Evolutionary conservation across 1,140 invertebrate species (phyloP).

Genomic region (Colletes gigas): DNA sequence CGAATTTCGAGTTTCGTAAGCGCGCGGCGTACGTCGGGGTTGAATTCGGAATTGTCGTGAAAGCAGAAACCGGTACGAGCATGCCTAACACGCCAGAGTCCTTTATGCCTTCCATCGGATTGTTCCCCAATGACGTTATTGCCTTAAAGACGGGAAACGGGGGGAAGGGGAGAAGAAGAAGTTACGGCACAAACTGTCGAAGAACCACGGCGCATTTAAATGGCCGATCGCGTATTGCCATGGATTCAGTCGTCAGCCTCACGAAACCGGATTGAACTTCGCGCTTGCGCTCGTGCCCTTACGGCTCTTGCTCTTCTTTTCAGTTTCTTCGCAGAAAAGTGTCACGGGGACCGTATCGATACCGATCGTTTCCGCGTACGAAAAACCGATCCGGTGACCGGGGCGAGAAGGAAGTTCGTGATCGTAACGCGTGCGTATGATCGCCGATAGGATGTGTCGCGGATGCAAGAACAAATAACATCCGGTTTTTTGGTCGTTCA

Average conservation of each 20-base stretch:
- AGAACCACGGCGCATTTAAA: conserved; percentile 66
- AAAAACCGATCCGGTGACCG: too few species aligned
- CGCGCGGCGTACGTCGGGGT: background rate
- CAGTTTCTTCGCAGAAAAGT: background rate
- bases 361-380: background rate
- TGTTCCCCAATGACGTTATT: conserved; percentile 42
- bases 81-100: background rate
- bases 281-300: background rate
- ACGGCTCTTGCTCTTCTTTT: background rate
- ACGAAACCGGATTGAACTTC: conserved; percentile 44
- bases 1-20: background rate
- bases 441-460: conserved; percentile 17
- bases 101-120: conserved; percentile 29
- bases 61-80: background rate
- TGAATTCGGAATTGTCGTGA: background rate
- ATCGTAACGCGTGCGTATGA: background rate
- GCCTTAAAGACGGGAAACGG: conserved; percentile 30
- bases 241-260: conserved; percentile 58
- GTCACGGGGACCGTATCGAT: background rate
- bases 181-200: conserved; percentile 52
- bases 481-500: background rate
- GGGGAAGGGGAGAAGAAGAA: conserved; percentile 47
- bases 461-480: conserved; percentile 39
- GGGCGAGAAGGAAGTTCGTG: background rate
- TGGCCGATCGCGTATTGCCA: conserved; percentile 46